Evolutionary conservation across 2,888 invertebrate genomes (phyloP), one percentile per base, ranked within the genome.

Genomic region (Agrotis puta): DNA sequence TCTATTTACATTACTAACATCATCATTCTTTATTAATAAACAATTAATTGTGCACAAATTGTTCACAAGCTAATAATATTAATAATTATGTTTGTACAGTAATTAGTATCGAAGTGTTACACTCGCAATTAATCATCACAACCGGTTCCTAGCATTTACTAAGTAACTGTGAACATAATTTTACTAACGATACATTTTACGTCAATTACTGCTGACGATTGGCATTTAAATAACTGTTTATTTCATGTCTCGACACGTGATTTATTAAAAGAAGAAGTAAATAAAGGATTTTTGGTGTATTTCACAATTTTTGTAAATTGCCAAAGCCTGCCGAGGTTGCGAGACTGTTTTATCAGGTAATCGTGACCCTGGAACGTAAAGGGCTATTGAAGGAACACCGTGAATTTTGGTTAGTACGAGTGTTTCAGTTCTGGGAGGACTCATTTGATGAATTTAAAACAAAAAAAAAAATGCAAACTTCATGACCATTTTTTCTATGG

Each of bases 111-210:
- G 53, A 63, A 53, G 54, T 65, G 77, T 67, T 67, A 67, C 45
- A 57, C 14, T 76, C 16, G 14, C 67, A 67, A 79, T 77, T 77
- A 81, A 77, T 77, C 43, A 58, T 63, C 51, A 43, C 9, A 74
- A 84, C 80, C 68, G 70, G 84, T 75, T 70, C 13, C 14, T 56
- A 48, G 57, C 39, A 13, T 70, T 74, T 74, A 69, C 76, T 74
- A 56, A 74, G 56, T 78, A 85, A 83, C 85, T 57, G 77, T 82
- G 63, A 63, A 71, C 20, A 73, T 73, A 61, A 73, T 72, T 79
- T 67, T 62, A 76, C 50, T 83, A 76, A 77, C 58, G 74, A 79
- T 71, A 68, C 18, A 68, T 70, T 77, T 75, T 64, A 18, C 56
- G 53, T 63, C 58, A 61, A 76, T 79, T 63, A 75, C 54, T 54